Percentiles rank a stretch among this genome's conserved stretches.
These are phyloP conservation scores for Cordylochernes scorpioides DNA, from an alignment of 2,888 invertebrate genomes.

Conservation along the genomic window DNA sequence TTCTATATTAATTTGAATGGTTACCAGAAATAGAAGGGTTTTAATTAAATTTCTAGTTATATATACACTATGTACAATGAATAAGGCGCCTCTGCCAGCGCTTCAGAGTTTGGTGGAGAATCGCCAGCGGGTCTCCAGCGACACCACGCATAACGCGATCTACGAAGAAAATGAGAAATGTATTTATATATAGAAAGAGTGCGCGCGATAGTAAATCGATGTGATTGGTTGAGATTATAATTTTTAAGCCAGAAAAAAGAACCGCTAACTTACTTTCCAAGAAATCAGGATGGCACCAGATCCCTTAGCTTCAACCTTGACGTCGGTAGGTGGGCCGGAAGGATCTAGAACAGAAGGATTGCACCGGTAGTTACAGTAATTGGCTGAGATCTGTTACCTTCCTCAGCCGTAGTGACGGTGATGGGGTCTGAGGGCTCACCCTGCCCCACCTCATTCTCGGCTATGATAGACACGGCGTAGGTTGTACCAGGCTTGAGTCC, in stretches of 20 bases:
- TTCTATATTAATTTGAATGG: too few species aligned
- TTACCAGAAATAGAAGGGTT: too few species aligned
- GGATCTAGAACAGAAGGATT: slow-evolving; percentile 8
- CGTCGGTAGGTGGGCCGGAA: slow-evolving; percentile 13
- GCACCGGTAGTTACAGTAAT: neutral
- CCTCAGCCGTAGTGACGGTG: slow-evolving; percentile 14
- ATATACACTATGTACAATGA: too few species aligned
- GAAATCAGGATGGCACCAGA: slow-evolving; percentile 13
- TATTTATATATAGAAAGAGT: too few species aligned
- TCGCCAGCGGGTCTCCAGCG: too few species aligned
- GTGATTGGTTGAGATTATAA: neutral
- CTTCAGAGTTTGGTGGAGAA: too few species aligned
- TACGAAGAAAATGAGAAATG: too few species aligned
- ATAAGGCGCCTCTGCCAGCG: too few species aligned
- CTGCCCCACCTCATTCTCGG: slow-evolving; percentile 16
- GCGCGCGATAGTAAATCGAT: neutral
- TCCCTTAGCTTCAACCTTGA: slow-evolving; percentile 10
- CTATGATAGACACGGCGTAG: slow-evolving; percentile 14
- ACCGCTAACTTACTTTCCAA: slow-evolving; percentile 10
- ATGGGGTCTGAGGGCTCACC: slow-evolving; percentile 13
- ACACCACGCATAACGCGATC: too few species aligned
- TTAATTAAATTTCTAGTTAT: too few species aligned
- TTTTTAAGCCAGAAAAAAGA: too few species aligned
- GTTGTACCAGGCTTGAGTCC: slow-evolving; percentile 13
- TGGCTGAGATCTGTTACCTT: slow-evolving; percentile 7